A percentile compares a stretch with the other conserved stretches of the same genome.
Evolutionary conservation across 2,113 vertebrate species (phyloP).

Genomic region (Casuarius casuarius): DNA sequence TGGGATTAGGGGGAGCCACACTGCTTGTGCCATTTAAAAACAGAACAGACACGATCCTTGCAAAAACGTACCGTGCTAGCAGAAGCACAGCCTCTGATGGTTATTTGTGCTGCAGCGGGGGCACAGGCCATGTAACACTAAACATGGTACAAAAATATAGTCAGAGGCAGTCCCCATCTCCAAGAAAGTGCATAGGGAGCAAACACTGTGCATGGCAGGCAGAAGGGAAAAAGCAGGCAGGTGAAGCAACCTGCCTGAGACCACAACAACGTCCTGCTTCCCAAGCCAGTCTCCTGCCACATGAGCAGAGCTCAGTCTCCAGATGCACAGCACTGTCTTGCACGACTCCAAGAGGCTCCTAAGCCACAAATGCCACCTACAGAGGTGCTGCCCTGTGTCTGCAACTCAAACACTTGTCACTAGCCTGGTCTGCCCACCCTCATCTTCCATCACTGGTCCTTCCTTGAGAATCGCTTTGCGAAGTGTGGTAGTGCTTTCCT

Average conservation of each 20-base stretch:
- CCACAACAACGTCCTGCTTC: background rate
- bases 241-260: background rate
- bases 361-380: background rate
- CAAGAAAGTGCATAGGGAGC: background rate
- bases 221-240: background rate
- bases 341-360: background rate
- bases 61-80: background rate
- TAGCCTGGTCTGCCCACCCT: background rate
- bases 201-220: accelerated
- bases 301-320: background rate
- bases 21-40: background rate
- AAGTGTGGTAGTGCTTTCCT: background rate
- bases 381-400: background rate
- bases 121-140: background rate
- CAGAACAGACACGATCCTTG: background rate
- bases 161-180: background rate
- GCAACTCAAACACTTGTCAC: too few species aligned
- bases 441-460: background rate
- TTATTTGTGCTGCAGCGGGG: background rate
- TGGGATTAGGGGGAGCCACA: background rate
- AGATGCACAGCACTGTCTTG: background rate
- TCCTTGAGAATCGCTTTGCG: background rate
- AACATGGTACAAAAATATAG: background rate
- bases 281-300: background rate
- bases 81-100: background rate